A percentile compares a stretch with the other conserved stretches of the same genome.
These are phyloP conservation scores for Rhopilema esculentum DNA, from an alignment of 30 jellyfish, hydroid and myxozoan species.

Conservation along the genomic window DNA sequence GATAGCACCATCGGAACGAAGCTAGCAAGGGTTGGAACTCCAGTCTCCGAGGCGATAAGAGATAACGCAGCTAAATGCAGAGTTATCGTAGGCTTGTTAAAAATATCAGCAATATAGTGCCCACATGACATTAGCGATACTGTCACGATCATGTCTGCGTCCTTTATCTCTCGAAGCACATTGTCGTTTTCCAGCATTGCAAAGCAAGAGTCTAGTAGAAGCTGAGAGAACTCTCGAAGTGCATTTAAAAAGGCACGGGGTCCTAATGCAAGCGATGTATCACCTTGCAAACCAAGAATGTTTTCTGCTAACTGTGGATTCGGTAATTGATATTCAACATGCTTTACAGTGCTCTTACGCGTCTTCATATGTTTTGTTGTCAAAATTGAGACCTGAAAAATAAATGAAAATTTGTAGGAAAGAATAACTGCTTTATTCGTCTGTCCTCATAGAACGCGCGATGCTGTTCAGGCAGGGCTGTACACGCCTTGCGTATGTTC, in stretches of 20 bases:
- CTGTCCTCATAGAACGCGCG: too few relatives aligned
- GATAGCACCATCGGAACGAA: slow-evolving; percentile 27
- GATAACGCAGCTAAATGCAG: slow-evolving; percentile 9
- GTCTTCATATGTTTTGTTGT: slow-evolving; percentile 28
- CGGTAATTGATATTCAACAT: slow-evolving; percentile 14
- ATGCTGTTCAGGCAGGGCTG: too few relatives aligned
- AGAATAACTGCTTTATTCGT: too few relatives aligned
- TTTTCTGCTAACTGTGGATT: neutral
- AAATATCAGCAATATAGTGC: slow-evolving; percentile 9
- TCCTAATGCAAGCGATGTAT: neutral
- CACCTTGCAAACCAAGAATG: neutral
- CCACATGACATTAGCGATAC: slow-evolving; percentile 3
- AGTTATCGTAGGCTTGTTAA: slow-evolving; percentile 18
- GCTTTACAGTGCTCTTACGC: slow-evolving; percentile 27
- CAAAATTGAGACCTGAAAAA: slow-evolving; percentile 4
- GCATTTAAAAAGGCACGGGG: neutral
- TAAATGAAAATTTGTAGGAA: too few relatives aligned
- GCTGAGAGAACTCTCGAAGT: neutral
- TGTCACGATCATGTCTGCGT: slow-evolving; percentile 30
- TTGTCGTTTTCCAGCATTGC: neutral
- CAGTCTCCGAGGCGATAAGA: slow-evolving; percentile 10
- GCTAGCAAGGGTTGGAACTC: slow-evolving; percentile 57
- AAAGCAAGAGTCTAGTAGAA: neutral
- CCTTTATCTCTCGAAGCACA: neutral
- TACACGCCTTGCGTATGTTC: too few relatives aligned